Evolutionary conservation across 2,797 vertebrate genomes (phyloP), one percentile per base, ranked within the genome.

Genomic region (Podarcis siculus): DNA sequence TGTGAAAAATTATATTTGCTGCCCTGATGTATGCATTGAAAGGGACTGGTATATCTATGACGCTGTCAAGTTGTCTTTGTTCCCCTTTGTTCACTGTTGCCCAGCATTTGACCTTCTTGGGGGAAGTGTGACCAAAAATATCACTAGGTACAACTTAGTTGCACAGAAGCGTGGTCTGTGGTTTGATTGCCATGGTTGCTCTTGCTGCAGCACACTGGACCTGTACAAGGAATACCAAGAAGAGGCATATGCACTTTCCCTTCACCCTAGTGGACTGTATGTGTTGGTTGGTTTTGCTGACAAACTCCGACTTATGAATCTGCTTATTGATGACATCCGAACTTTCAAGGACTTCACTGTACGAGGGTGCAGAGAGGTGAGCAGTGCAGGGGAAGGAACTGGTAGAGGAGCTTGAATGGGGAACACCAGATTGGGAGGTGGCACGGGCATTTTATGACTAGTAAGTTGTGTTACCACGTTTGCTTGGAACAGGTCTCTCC

Each of bases 231-330:
- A 98, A 85, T 99, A 98, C 91, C 98, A 97, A 94, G 98, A 99
- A 90, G 98, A 99, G 90, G 97, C 97, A 0, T 95, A 97, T 92
- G 96, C 98, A 1, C 89, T 99, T 75, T 97, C 98, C 55, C 96
- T 99, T 88, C 99, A 99, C 80, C 98, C 99, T 45, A 97, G 97
- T 1, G 99, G 99, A 35, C 96, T 98, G 89, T 99, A 97, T 88
- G 92, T 98, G 88, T 97, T 99, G 89, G 98, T 98, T 90, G 99
- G 98, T 23, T 99, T 99, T 95, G 97, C 98, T 67, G 98, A 99
- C 95, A 99, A 98, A 92, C 97, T 99, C 3, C 96, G 97, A 23
- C 96, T 99, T 86, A 97, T 99, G 98, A 99, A 98, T 91, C 95
- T 99, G 19, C 97, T 99, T 5, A 97, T 98, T 12, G 97, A 99